Evolutionary conservation across 2,797 vertebrate species (phyloP).

Genomic region (Centropyge bicolor): DNA sequence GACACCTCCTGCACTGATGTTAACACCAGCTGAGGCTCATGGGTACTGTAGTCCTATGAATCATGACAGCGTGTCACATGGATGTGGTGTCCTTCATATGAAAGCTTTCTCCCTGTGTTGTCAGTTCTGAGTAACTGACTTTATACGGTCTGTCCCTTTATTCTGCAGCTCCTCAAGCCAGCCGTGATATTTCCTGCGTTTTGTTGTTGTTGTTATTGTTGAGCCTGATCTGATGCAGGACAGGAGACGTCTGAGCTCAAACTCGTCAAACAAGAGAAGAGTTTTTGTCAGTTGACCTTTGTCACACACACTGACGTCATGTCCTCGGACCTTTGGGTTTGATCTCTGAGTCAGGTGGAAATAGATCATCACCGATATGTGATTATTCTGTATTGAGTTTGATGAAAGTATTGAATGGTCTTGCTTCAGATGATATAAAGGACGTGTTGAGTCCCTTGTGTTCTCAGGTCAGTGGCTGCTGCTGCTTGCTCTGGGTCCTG

Average conservation of each 20-base stretch:
- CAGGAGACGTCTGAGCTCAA: not conserved
- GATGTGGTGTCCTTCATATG: not conserved
- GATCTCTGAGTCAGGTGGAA: too few relatives aligned
- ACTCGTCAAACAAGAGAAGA: too few relatives aligned
- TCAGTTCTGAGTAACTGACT: not conserved
- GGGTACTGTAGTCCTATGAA: slow-evolving; percentile 16
- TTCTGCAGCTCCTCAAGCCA: not conserved
- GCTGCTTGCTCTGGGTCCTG: too few relatives aligned
- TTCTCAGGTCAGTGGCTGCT: too few relatives aligned
- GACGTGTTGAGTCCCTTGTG: too few relatives aligned
- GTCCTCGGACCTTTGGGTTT: not conserved
- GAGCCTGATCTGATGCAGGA: not conserved
- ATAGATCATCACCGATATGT: too few relatives aligned
- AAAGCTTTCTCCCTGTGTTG: not conserved
- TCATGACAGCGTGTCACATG: not conserved
- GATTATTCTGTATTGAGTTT: too few relatives aligned
- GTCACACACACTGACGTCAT: not conserved
- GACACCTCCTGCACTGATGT: not conserved
- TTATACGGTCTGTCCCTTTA: not conserved
- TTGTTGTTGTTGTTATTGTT: not conserved
- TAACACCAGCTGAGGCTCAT: slow-evolving; percentile 20
- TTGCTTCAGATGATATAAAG: too few relatives aligned
- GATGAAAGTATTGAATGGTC: too few relatives aligned
- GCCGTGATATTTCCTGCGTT: slow-evolving; percentile 19
- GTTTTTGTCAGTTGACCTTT: too few relatives aligned